These are phyloP conservation scores for Anseranas semipalmata DNA, from an alignment of 2,113 vertebrate genomes.

Conservation along the genomic window DNA sequence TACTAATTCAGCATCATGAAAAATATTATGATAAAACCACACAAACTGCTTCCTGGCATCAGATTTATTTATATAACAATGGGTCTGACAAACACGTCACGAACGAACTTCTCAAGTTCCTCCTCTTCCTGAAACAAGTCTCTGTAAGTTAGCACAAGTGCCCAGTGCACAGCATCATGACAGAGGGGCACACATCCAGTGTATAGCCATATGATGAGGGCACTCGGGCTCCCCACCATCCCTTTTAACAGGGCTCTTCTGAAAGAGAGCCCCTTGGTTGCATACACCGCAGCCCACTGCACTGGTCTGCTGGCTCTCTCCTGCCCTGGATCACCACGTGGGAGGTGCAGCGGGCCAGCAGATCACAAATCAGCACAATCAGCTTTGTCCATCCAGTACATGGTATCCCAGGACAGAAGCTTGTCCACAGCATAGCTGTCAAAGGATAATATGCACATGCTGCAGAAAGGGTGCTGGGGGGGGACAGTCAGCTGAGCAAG, in stretches of 20 bases:
- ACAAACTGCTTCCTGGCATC: background rate
- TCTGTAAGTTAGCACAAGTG: background rate
- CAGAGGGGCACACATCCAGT: background rate
- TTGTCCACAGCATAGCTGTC: background rate
- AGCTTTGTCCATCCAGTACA: background rate
- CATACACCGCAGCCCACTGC: background rate
- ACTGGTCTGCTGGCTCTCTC: background rate
- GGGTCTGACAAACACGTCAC: background rate
- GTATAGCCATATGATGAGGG: fast-evolving
- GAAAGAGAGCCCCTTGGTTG: background rate
- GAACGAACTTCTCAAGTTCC: background rate
- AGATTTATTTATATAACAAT: background rate
- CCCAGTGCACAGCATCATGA: background rate
- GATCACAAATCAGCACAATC: background rate
- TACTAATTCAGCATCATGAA: background rate
- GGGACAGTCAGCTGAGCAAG: background rate
- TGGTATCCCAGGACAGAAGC: background rate
- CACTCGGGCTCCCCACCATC: background rate
- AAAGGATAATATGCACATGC: background rate
- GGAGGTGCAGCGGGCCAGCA: background rate
- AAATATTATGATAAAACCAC: background rate
- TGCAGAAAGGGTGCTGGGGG: background rate
- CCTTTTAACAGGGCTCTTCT: background rate
- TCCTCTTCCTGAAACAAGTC: background rate
- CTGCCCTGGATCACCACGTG: background rate